phyloP scores from a whole-genome alignment of 2,113 vertebrate species.

The Corythaeola cristata region DNA sequence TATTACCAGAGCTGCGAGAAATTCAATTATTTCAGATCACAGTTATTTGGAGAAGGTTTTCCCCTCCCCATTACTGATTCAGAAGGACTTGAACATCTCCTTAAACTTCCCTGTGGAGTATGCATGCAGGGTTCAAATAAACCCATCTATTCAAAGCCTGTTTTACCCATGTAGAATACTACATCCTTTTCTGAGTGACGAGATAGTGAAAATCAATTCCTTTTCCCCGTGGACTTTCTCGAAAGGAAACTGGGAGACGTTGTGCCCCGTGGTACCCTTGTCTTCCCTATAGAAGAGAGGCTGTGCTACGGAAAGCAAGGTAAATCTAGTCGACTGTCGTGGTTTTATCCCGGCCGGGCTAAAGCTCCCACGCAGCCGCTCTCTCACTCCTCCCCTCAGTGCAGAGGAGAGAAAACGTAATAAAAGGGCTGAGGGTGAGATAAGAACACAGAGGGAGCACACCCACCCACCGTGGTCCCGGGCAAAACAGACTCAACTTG shows the following conservation, averaged over 20 bases:
- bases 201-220: background rate
- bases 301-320: background rate
- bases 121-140: background rate
- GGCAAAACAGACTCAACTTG: too few species aligned
- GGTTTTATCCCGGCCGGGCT: too few species aligned
- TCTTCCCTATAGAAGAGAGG: background rate
- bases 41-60: background rate
- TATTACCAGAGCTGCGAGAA: background rate
- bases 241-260: background rate
- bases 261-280: accelerated
- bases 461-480: too few species aligned
- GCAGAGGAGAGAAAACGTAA: too few species aligned
- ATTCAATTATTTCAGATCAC: background rate
- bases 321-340: background rate
- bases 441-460: too few species aligned
- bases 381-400: too few species aligned
- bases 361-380: too few species aligned
- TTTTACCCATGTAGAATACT: background rate
- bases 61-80: background rate
- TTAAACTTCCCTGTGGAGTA: background rate
- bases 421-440: too few species aligned
- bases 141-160: background rate
- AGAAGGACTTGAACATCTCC: background rate
- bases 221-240: background rate
- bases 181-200: background rate